A percentile compares a stretch with the other conserved stretches of the same genome.
These are phyloP conservation scores for Meiosimyza decipiens DNA, from an alignment of 2,888 invertebrate species.

Conservation along the genomic window DNA sequence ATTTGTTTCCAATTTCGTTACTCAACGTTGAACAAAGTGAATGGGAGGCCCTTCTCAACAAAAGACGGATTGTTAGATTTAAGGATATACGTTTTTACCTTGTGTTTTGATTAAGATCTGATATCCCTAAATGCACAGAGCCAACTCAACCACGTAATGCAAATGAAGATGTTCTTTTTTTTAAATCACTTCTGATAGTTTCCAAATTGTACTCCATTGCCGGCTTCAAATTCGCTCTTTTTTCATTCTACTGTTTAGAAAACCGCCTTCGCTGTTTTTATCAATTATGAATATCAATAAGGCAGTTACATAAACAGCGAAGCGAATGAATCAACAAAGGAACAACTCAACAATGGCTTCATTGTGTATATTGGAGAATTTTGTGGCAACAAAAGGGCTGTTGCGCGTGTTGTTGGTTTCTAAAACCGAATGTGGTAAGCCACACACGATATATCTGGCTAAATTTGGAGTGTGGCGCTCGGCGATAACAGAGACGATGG, in stretches of 20 bases:
- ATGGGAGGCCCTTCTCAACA: too few species aligned
- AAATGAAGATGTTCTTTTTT: constrained; percentile 30
- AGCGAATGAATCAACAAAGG: constrained; percentile 17
- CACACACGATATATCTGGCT: background rate
- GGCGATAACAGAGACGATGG: constrained; percentile 1
- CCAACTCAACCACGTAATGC: background rate
- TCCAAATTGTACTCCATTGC: background rate
- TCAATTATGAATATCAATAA: constrained; percentile 53
- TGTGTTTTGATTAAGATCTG: constrained; percentile 12
- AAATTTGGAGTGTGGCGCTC: constrained; percentile 14
- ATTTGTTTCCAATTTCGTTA: too few species aligned
- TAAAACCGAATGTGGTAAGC: background rate
- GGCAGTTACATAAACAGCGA: constrained; percentile 19
- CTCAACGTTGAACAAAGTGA: too few species aligned
- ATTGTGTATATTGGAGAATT: background rate
- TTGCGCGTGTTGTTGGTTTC: background rate
- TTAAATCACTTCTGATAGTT: background rate
- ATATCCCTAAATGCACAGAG: background rate
- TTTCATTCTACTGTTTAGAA: constrained; percentile 38
- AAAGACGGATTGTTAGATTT: too few species aligned
- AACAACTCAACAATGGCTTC: constrained; percentile 50
- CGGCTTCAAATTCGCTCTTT: background rate
- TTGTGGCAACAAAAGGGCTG: constrained; percentile 5
- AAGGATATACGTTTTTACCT: background rate
- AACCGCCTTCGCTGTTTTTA: constrained; percentile 37